A percentile compares a stretch with the other conserved stretches of the same genome.
These are phyloP conservation scores for Mimumesa dahlbomi DNA, from an alignment of 2,888 invertebrate genomes.

Conservation along the genomic window DNA sequence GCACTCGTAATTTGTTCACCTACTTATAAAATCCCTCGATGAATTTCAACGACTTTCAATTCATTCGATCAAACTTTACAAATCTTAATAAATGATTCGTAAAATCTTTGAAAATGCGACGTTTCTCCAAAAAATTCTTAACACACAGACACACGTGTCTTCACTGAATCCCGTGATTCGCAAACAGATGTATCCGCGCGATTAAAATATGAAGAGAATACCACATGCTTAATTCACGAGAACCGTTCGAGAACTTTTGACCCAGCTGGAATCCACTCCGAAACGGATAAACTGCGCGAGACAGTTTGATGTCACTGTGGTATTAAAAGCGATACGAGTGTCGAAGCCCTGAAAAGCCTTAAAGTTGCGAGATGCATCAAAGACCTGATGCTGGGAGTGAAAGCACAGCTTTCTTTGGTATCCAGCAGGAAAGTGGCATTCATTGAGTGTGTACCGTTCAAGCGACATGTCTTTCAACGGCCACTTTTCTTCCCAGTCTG, in stretches of 20 bases:
- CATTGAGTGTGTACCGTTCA: constrained; percentile 45
- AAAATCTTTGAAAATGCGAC: no score
- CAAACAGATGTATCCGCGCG: no score
- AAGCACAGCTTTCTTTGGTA: constrained; percentile 46
- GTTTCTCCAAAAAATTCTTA: no score
- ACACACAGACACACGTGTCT: no score
- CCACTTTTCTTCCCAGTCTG: constrained; percentile 45
- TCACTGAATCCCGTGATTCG: no score
- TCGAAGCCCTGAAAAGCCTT: constrained; percentile 23
- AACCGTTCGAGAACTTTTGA: not conserved
- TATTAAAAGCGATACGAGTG: constrained; percentile 23
- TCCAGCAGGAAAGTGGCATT: constrained; percentile 49
- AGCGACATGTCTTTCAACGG: constrained; percentile 51
- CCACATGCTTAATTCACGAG: not conserved
- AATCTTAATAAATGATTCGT: no score
- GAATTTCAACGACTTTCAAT: no score
- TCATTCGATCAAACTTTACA: no score
- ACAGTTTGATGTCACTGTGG: constrained; percentile 19
- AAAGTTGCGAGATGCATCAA: constrained; percentile 36
- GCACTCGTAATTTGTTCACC: no score
- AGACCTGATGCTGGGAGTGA: constrained; percentile 25
- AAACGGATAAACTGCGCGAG: constrained; percentile 15
- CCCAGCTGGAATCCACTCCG: not conserved
- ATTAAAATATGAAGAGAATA: not conserved
- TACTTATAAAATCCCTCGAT: no score